Percentiles rank a stretch among this genome's conserved stretches.
These are phyloP conservation scores for Arrhopalites spinosus DNA, from an alignment of 2,888 invertebrate species.

Conservation along the genomic window DNA sequence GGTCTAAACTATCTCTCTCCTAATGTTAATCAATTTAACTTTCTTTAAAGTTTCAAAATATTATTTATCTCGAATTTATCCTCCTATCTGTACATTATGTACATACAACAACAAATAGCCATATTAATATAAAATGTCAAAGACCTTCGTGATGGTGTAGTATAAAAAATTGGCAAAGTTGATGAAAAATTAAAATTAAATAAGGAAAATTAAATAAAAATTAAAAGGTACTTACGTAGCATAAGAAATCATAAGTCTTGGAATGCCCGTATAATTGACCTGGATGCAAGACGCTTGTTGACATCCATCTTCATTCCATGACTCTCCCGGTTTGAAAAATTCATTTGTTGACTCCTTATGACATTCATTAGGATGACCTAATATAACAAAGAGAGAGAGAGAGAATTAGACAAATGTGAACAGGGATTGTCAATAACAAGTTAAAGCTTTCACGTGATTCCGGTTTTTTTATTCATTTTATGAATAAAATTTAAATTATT, in stretches of 20 bases:
- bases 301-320: conserved; percentile 52
- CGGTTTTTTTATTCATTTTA: too few species aligned
- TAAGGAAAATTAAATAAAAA: neutral
- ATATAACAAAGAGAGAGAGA: too few species aligned
- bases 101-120: too few species aligned
- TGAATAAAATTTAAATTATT: too few species aligned
- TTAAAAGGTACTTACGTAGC: conserved; percentile 46
- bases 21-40: too few species aligned
- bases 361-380: conserved; percentile 54
- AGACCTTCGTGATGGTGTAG: neutral
- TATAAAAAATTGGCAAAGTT: neutral
- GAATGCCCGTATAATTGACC: conserved; percentile 41
- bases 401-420: too few species aligned
- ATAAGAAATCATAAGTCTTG: conserved; percentile 53
- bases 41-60: too few species aligned
- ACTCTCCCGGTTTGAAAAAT: conserved; percentile 53
- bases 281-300: conserved; percentile 47
- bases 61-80: too few species aligned
- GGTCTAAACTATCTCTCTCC: too few species aligned
- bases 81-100: too few species aligned
- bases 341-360: conserved; percentile 42
- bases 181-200: neutral
- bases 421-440: too few species aligned
- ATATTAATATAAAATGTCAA: neutral
- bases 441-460: too few species aligned